Evolutionary conservation across 2,888 invertebrate species (phyloP).

Genomic region (Charanyca ferruginea): DNA sequence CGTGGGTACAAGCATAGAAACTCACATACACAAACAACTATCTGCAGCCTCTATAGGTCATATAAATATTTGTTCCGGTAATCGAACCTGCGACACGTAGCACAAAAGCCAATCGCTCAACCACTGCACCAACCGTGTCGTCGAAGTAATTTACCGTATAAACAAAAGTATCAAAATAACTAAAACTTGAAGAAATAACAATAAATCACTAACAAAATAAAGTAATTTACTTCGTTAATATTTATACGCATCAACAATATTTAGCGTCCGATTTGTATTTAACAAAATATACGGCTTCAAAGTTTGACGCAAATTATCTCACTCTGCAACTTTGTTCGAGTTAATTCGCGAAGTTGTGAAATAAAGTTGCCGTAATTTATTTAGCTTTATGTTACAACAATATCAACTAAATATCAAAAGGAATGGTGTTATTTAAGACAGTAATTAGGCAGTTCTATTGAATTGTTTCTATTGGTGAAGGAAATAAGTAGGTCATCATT

Average conservation of each 20-base stretch:
- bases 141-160: not conserved
- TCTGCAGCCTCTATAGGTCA: no score
- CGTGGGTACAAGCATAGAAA: no score
- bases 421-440: not conserved
- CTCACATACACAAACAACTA: no score
- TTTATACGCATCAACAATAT: conserved; percentile 59
- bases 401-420: not conserved
- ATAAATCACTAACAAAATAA: conserved; percentile 51
- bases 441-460: no score
- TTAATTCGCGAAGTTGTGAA: conserved; percentile 59
- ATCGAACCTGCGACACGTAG: no score
- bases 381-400: not conserved
- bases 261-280: conserved; percentile 59
- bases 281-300: conserved; percentile 50
- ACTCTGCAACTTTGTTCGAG: conserved; percentile 64
- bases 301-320: conserved; percentile 68
- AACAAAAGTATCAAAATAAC: not conserved
- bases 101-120: no score
- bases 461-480: no score
- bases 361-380: not conserved
- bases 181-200: not conserved
- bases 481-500: no score
- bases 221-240: conserved; percentile 44
- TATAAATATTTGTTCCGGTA: no score
- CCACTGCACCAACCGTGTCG: no score